Evolutionary conservation across 2,888 invertebrate genomes (phyloP), one percentile per base, ranked within the genome.

Genomic region (Drosophila anceps): DNA sequence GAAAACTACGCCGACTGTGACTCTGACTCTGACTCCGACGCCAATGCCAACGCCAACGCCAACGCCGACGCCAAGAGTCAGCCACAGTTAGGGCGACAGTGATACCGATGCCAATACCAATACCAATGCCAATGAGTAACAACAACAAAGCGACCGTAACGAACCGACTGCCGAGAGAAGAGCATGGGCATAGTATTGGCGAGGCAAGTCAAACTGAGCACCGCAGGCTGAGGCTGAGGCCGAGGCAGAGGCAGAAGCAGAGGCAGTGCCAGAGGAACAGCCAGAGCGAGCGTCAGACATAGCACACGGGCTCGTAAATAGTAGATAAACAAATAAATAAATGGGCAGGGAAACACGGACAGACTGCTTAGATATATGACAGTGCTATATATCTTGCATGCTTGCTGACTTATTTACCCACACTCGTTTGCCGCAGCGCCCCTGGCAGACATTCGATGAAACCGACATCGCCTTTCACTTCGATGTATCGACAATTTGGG

Each of bases 241-340:
- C n/a, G 54, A 10, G 61, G 12, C 35, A 33, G 51, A 31, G 41
- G 27, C 50, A n/a, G 31, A 20, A 43, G 2, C 51, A 37, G 55
- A 53, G 37, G 27, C 37, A 27, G 54, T 12, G 61, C 13, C 35
- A 33, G 51, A 31, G 41, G 27, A 35, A 20, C 35, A 2, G 35
- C 24, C 18, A 20, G 31, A 33, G 18, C 31, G 31, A 51, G 51
- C 24, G 60, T 4, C 51, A 48, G 55, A 57, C 60, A 67, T 60
- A 43, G 70, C 81, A 73, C 79, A 79, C 69, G 75, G 74, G 61
- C 73, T 69, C 84, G 81, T 87, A 87, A 82, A 88, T 82, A 76
- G 75, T 76, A 79, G 78, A 86, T 81, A 88, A 84, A 86, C 90
- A 88, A 84, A 90, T 81, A 89, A 82, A 82, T 78, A 90, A 83